phyloP scores from a whole-genome alignment of 2,888 invertebrate species.

The Notocelia uddmanniana region DNA sequence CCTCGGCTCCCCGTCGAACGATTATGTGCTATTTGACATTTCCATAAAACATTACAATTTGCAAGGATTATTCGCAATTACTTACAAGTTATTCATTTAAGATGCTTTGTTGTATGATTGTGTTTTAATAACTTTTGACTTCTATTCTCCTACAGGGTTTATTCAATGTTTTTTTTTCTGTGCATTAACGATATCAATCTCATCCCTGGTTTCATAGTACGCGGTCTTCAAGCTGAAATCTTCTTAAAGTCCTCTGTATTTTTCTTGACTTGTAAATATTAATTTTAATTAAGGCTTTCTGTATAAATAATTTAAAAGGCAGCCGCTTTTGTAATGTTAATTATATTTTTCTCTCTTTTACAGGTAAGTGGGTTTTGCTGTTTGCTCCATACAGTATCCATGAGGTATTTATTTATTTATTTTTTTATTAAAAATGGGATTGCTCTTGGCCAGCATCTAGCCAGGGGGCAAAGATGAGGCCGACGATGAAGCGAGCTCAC shows the following conservation, averaged over 20 bases:
- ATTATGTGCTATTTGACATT: constrained; percentile 38
- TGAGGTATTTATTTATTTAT: constrained; percentile 45
- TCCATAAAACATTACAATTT: constrained; percentile 45
- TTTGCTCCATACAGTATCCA: constrained; percentile 50
- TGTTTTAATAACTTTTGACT: background rate
- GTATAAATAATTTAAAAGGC: constrained; percentile 79
- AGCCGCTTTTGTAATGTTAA: constrained; percentile 78
- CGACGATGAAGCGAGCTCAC: too few species aligned
- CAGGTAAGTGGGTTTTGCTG: constrained; percentile 81
- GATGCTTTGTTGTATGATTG: background rate
- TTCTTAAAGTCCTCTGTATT: constrained; percentile 50
- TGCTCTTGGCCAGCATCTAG: too few species aligned
- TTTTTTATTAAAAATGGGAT: too few species aligned
- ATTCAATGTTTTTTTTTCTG: background rate
- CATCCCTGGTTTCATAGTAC: constrained; percentile 45
- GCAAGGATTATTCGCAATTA: constrained; percentile 30
- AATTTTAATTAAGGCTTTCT: constrained; percentile 82
- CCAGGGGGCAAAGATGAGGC: too few species aligned
- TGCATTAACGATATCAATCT: background rate
- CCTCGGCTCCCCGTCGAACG: constrained; percentile 22
- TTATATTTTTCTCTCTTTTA: constrained; percentile 77
- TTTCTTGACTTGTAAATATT: constrained; percentile 78
- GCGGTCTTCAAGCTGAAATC: constrained; percentile 52
- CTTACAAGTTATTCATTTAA: constrained; percentile 10
- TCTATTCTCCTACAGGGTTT: background rate